Evolutionary conservation across 2,888 invertebrate genomes (phyloP), one percentile per base, ranked within the genome.

Genomic region (Limnephilus rhombicus): DNA sequence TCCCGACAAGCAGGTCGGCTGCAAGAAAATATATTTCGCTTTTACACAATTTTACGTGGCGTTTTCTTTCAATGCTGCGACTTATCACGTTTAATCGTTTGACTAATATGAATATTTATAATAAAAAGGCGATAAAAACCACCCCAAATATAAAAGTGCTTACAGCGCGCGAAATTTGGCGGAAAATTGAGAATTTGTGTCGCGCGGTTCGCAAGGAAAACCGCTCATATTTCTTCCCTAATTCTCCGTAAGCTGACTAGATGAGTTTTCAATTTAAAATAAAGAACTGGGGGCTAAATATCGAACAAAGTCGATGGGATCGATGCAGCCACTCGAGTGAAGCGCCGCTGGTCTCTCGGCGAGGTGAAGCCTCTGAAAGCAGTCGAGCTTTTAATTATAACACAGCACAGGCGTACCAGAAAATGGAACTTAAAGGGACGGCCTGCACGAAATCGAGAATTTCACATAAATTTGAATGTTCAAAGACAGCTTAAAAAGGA

Each of bases 361-460:
- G 81, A 53, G 24, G 83, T 37, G 18, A 68, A 68, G 34, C 18
- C 87, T 82, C 87, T 37, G 49, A 37, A 37, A 88, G 91, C 53
- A 80, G 88, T 29, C 37, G 82, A 91, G 88, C 88, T 91, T 91
- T 88, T 91, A 91, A 91, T 91, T 91, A 88, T 88, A 91, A 87
- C 87, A 45, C 87, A 24, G 81, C 87, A 45, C 87, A 24, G 49
- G 41, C 89, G 41, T 12, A 29, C 81, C 45, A 81, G 83, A 91
- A 91, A 91, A 82, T n/a, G 53, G 81, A 34, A 49, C 68, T 34
- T 68, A 24, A 68, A 68, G n/a, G 68, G 68, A 68, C n/a, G 82
- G 49, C 88, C 68, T 82, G 85, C 15, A 82, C 68, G 80, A 18
- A 80, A 86, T 80, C 80, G 31, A 53, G 80, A 80, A 45, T 45